Conservation (phyloP, 2,113 vertebrate species). For the Sprattus sprattus region DNA sequence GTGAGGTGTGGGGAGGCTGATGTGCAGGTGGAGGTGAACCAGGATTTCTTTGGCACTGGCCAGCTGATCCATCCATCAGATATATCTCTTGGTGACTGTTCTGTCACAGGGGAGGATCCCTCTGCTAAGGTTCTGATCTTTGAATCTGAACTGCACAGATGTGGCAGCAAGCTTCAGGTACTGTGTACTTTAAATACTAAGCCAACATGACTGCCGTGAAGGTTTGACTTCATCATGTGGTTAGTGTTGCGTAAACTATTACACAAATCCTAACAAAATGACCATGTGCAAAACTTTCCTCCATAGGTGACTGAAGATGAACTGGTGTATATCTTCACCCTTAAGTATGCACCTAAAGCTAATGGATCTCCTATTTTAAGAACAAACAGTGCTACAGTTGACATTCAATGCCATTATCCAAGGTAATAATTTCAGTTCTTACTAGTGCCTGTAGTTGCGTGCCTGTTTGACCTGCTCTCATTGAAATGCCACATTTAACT, state of each 20-base stretch:
- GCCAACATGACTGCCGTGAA: not conserved
- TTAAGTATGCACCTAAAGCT: slow-evolving; percentile 23
- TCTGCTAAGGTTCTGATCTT: slow-evolving; percentile 19
- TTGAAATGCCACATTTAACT: not conserved
- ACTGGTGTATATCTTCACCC: slow-evolving; percentile 33
- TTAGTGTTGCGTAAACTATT: not conserved
- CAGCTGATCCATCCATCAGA: slow-evolving; percentile 31
- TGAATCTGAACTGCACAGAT: slow-evolving; percentile 28
- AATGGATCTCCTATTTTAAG: slow-evolving; percentile 21
- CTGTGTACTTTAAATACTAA: not conserved
- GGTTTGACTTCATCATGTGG: not conserved
- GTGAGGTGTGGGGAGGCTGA: slow-evolving; percentile 28
- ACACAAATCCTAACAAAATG: not conserved
- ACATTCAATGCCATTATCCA: slow-evolving; percentile 39
- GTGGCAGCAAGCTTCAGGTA: slow-evolving; percentile 26
- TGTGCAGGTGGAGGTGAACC: slow-evolving; percentile 26
- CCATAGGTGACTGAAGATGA: slow-evolving; percentile 31
- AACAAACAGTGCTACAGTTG: slow-evolving; percentile 6
- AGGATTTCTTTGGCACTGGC: slow-evolving; percentile 34
- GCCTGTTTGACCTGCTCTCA: no score
- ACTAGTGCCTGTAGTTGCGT: not conserved
- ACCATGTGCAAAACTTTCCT: not conserved
- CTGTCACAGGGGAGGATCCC: not conserved
- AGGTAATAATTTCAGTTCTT: slow-evolving; percentile 23
- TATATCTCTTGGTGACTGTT: slow-evolving; percentile 25